Base-by-base conservation (phyloP, 64 coral and sea anemone genomes). In the Platygyra sinensis region DNA sequence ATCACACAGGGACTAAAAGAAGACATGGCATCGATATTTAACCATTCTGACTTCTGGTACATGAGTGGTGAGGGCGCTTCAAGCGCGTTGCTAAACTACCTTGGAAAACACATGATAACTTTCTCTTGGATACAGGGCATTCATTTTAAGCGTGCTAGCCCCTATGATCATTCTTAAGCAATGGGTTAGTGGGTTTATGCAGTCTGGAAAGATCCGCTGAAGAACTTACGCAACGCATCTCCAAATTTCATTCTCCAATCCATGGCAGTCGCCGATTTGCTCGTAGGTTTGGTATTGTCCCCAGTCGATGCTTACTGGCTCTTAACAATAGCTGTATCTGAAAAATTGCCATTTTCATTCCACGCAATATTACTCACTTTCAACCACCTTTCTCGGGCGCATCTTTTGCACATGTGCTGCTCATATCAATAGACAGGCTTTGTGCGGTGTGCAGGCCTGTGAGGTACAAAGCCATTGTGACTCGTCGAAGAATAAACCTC, bases 221-320 rank as follows among this genome's bases (percentile, higher is more conserved):
- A 13, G 49, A 79, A 79, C 22, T 25, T 79, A 10, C 76, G 51
- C 50, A 12, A 2, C 9, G 27, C 49, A 24, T 50, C 76, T 10
- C 25, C 76, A 55, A 79, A 79, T 27, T 79, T 79, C 24, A 79
- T 79, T 79, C 76, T 79, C 14, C 76, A 79, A 79, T 79, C 49
- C 22, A 79, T 79, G 51, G 76, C 76, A 15, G 4, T 79, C 8
- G 76, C 76, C 2, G 49, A 55, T 25, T 79, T 55, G n/a, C 49
- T 28, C 11, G 46, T 28, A 28, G 76, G 76, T 15, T 3, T 79
- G 49, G 25, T 79, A 11, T 27, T 79, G 20, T 54, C 76, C 8
- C 76, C 76, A 20, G 10, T 79, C 22, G 1, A 79, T 6, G 76
- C 24, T 13, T 79, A 52, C 49, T 79, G 46, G 76, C 24, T 55